These are phyloP conservation scores for Coccyzus lansbergi DNA, from an alignment of 2,797 vertebrate genomes.

Conservation along the genomic window DNA sequence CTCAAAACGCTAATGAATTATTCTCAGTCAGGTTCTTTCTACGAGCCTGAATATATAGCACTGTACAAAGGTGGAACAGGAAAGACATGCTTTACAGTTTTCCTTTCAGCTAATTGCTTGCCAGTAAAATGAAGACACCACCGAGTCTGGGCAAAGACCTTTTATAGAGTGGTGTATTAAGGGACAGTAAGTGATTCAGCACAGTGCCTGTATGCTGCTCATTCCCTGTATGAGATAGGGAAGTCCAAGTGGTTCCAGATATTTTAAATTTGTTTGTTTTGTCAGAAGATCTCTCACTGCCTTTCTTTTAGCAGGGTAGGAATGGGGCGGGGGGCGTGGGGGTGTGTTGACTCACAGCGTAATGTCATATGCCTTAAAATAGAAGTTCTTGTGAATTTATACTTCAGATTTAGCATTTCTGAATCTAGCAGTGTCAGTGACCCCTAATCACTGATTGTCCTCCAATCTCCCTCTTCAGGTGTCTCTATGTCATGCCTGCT, in stretches of 20 bases:
- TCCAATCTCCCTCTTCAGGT: neutral
- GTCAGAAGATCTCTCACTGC: neutral
- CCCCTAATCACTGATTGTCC: neutral
- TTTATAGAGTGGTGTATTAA: conserved; percentile 25
- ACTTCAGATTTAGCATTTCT: neutral
- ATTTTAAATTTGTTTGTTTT: conserved; percentile 15
- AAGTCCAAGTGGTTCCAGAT: neutral
- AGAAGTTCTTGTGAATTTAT: neutral
- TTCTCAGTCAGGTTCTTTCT: conserved; percentile 3
- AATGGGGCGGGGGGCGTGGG: no score
- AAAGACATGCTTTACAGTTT: conserved; percentile 61
- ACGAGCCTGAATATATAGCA: conserved; percentile 23
- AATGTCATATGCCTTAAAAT: neutral
- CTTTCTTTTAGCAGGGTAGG: neutral
- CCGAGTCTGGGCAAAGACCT: conserved; percentile 30
- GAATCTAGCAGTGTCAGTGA: neutral
- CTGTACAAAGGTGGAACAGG: conserved; percentile 15
- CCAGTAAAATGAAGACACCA: conserved; percentile 52
- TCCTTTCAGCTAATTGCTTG: conserved; percentile 64
- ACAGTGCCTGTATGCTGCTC: conserved; percentile 31
- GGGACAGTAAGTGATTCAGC: conserved; percentile 45
- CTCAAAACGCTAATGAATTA: conserved; percentile 37
- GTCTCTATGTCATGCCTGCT: neutral
- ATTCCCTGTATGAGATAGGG: neutral
- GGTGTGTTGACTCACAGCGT: no score